Base-by-base conservation (phyloP, 2,888 invertebrate genomes). In the Apodemia hepburni region DNA sequence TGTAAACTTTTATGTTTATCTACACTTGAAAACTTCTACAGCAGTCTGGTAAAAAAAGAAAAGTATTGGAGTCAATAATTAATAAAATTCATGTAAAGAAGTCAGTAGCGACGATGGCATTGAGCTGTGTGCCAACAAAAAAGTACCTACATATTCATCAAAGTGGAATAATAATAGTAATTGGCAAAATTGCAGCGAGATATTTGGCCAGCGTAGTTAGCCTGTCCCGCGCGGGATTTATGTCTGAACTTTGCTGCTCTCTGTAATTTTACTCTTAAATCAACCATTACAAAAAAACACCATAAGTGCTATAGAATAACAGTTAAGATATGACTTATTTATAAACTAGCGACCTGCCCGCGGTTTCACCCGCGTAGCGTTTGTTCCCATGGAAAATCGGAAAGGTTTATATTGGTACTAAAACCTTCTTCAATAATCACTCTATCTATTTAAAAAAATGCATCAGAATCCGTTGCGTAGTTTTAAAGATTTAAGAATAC, bases 211-310 rank as follows among this genome's bases (percentile, higher is more conserved):
- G 18, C 47, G 62, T 54, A 22, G 64, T 66, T 63, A 64, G 35
- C 60, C 62, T 64, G 64, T 66, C 66, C 29, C 27, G 57, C 7
- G 29, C 5, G n/a, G 54, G 66, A 66, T 66, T 66, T 66, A 66
- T 61, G 66, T 59, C 22, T n/a, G 57, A 57, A 64, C 59, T 64
- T 66, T 29, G 27, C 54, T 54, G 54, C 27, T 54, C 54, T 5
- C 54, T 29, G 27, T 15, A 54, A 54, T 54, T 54, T 54, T 15
- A 54, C 27, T 54, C 27, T 6, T 27, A 51, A 11, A 51, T 27
- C 22, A 42, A 42, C 4, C 4, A 42, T 15, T 15, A 5, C 12
- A 42, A 4, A 42, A 42, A 33, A 33, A 33, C 4, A 15, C 15
- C 8, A 5, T 2, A 42, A 42, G 15, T 3, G 42, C 15, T 42